phyloP scores from a whole-genome alignment of 2,888 invertebrate species.

The Escarpia spicata region DNA sequence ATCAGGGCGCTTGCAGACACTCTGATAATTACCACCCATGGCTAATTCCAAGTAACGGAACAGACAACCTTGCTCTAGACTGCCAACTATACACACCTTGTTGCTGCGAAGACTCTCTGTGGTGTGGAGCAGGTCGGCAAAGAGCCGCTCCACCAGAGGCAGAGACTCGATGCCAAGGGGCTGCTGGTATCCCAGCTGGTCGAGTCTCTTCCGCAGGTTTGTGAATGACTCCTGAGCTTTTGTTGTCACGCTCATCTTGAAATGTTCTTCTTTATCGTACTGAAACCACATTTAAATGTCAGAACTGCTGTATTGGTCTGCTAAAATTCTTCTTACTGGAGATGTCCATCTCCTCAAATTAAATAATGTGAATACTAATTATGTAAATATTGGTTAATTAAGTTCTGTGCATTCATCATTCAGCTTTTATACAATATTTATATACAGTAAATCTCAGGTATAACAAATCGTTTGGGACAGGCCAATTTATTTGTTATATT shows the following conservation, averaged over 20 bases:
- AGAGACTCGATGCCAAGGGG: constrained; percentile 79
- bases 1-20: too few relatives aligned
- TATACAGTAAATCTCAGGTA: too few relatives aligned
- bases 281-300: background rate
- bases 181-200: constrained; percentile 84
- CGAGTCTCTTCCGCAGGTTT: constrained; percentile 76
- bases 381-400: background rate
- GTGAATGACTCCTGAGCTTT: constrained; percentile 62
- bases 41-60: too few relatives aligned
- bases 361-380: background rate
- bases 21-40: too few relatives aligned
- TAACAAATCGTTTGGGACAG: too few relatives aligned
- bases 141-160: constrained; percentile 81
- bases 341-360: background rate
- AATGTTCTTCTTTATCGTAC: background rate
- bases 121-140: constrained; percentile 85
- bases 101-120: constrained; percentile 67
- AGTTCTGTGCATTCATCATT: background rate
- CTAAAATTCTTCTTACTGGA: background rate
- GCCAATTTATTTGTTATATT: too few relatives aligned
- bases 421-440: background rate
- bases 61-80: too few relatives aligned
- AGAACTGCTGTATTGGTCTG: background rate
- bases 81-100: background rate
- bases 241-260: constrained; percentile 29